phyloP scores from a whole-genome alignment of 2,797 vertebrate species.

The Macropodus opercularis region DNA sequence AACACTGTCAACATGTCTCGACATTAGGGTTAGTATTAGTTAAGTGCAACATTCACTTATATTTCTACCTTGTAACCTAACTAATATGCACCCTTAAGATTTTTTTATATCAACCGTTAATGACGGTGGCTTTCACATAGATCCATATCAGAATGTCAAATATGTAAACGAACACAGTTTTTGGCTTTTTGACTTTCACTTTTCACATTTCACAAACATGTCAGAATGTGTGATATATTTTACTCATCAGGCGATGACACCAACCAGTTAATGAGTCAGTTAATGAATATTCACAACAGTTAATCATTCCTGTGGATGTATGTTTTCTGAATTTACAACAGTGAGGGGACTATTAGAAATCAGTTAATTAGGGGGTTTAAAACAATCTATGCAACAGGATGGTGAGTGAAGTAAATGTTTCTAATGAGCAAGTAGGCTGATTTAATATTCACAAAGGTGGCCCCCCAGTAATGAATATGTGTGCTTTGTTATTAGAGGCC shows the following conservation, averaged over 20 bases:
- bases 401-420: conserved; percentile 42
- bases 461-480: conserved; percentile 60
- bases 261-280: conserved; percentile 67
- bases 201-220: conserved; percentile 78
- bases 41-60: conserved; percentile 51
- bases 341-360: conserved; percentile 50
- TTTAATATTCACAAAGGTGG: conserved; percentile 74
- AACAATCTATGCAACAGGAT: conserved; percentile 49
- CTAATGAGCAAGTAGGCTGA: conserved; percentile 36
- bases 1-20: conserved; percentile 27
- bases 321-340: conserved; percentile 71
- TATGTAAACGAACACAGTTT: conserved; percentile 71
- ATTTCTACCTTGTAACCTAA: conserved; percentile 64
- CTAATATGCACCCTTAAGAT: conserved; percentile 73
- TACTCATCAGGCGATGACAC: conserved; percentile 66
- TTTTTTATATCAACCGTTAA: conserved; percentile 56
- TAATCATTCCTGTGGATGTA: conserved; percentile 63
- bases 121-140: conserved; percentile 54
- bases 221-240: conserved; percentile 67
- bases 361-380: conserved; percentile 43
- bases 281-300: conserved; percentile 74
- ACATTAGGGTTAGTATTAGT: conserved; percentile 59
- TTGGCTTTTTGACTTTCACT: conserved; percentile 69
- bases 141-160: conserved; percentile 61
- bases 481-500: conserved; percentile 75